phyloP scores from a whole-genome alignment of 2,113 vertebrate species.

The Anoplopoma fimbria region DNA sequence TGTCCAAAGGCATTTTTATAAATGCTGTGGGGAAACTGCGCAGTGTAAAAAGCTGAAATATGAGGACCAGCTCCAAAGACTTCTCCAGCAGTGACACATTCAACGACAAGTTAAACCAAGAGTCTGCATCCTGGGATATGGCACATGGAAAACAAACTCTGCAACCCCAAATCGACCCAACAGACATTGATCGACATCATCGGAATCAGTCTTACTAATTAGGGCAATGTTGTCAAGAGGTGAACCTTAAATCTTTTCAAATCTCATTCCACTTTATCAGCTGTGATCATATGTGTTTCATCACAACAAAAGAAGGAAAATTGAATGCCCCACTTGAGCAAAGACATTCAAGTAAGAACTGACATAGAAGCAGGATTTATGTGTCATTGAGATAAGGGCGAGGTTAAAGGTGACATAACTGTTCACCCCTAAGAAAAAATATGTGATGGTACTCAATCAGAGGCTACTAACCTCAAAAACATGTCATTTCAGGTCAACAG shows the following conservation, averaged over 20 bases:
- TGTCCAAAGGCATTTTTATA: slow-evolving; percentile 64
- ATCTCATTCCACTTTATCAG: not conserved
- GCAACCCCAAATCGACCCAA: slow-evolving; percentile 8
- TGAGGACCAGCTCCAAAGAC: slow-evolving; percentile 61
- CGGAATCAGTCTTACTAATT: not conserved
- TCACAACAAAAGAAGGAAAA: slow-evolving; percentile 5
- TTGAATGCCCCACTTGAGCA: not conserved
- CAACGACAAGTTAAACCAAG: slow-evolving; percentile 28
- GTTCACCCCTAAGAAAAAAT: slow-evolving; percentile 13
- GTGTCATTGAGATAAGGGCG: not conserved
- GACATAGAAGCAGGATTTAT: not conserved
- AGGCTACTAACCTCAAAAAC: slow-evolving; percentile 30
- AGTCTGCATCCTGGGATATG: slow-evolving; percentile 67
- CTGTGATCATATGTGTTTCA: not conserved
- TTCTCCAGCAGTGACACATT: slow-evolving; percentile 49
- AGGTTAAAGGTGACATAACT: not conserved
- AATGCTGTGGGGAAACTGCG: slow-evolving; percentile 62
- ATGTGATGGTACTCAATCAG: not conserved
- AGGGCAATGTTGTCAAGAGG: not conserved
- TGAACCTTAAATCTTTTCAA: slow-evolving; percentile 11
- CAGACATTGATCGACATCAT: not conserved
- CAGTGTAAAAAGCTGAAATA: slow-evolving; percentile 65
- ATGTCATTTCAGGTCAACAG: slow-evolving; percentile 33
- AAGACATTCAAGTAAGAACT: slow-evolving; percentile 17
- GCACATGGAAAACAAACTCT: slow-evolving; percentile 45